Evolutionary conservation across 2,113 vertebrate species (phyloP).

Genomic region (Monarcha castaneiventris): DNA sequence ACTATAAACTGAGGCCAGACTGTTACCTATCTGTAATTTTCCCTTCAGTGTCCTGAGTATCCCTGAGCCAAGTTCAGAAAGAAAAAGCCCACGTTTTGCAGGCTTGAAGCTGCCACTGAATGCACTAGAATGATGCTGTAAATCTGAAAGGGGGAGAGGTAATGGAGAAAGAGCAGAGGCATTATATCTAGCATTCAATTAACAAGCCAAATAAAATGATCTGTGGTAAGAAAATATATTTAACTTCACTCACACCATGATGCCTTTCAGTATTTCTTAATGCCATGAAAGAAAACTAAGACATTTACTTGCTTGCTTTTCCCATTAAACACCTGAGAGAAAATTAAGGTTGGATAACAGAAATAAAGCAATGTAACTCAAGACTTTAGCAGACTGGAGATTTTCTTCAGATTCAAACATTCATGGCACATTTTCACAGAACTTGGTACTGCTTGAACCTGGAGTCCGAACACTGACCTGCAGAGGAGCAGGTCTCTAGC

Average conservation of each 20-base stretch:
- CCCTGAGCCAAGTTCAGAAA: neutral
- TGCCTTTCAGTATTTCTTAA: neutral
- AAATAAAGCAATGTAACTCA: neutral
- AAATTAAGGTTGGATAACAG: neutral
- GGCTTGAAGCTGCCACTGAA: neutral
- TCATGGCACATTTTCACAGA: neutral
- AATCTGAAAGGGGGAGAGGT: neutral
- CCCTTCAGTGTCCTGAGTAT: neutral
- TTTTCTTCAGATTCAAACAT: neutral
- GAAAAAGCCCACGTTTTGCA: neutral
- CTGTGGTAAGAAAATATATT: neutral
- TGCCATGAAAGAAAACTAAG: neutral
- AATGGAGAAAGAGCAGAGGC: neutral
- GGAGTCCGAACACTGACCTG: neutral
- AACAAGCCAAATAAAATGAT: neutral
- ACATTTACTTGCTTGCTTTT: neutral
- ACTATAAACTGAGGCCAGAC: neutral
- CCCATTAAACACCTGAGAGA: neutral
- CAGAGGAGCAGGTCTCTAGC: neutral
- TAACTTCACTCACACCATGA: neutral
- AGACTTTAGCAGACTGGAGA: neutral
- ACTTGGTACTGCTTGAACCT: neutral
- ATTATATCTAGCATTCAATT: neutral
- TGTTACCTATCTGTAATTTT: neutral
- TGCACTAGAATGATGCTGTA: neutral